These are phyloP conservation scores for Phaetusa simplex DNA, from an alignment of 2,113 vertebrate species.

Conservation along the genomic window DNA sequence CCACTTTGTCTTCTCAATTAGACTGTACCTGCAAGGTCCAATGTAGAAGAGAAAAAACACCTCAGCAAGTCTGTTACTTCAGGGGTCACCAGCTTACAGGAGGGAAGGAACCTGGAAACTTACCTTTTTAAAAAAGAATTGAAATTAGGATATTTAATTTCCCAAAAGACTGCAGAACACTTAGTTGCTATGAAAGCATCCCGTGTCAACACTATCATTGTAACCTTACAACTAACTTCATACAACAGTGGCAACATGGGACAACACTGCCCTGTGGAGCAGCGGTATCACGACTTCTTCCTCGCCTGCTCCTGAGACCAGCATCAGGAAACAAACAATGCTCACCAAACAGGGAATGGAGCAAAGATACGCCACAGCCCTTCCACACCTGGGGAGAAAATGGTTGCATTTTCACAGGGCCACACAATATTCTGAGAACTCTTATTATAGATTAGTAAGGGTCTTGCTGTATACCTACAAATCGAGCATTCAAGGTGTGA, in stretches of 20 bases:
- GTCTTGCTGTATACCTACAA: background rate
- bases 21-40: background rate
- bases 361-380: background rate
- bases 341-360: background rate
- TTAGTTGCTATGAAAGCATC: background rate
- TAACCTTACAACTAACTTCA: background rate
- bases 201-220: background rate
- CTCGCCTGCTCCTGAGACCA: background rate
- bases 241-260: fast-evolving
- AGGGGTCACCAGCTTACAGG: background rate
- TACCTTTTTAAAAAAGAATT: background rate
- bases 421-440: background rate
- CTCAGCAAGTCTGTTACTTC: background rate
- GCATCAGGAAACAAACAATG: background rate
- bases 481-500: background rate
- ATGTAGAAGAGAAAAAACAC: background rate
- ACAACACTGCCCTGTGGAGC: background rate
- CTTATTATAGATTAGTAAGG: background rate
- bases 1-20: background rate
- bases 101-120: background rate
- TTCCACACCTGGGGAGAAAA: background rate
- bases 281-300: fast-evolving
- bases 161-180: background rate
- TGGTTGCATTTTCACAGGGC: background rate
- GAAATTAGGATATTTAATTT: background rate